Base-by-base conservation (phyloP, 2,888 invertebrate genomes). In the Agriopis marginaria region DNA sequence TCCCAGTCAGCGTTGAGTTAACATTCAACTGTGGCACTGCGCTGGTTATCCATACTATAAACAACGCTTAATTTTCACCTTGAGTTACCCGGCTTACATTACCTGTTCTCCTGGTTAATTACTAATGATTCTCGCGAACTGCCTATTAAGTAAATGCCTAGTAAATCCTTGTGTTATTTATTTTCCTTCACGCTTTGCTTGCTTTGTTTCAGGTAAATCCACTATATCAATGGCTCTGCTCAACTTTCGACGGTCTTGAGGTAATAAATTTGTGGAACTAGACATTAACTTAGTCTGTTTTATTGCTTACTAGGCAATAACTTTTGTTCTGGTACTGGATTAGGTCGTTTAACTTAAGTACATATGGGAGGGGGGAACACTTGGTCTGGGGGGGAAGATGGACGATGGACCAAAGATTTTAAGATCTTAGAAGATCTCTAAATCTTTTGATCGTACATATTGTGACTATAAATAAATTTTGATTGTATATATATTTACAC, bases 41-140 rank as follows among this genome's bases (percentile, higher is more conserved):
- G 7, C 12, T 4, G 23, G 23, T 44, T 58, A 32, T 7, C 39
- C 42, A 7, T 32, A 42, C 45, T 7, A 56, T 67, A 67, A 56
- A 50, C 63, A 68, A 71, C 56, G 65, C 53, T 69, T 63, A 65
- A 63, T 65, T 67, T 66, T 50, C 66, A 50, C 60, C 58, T 64
- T 56, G 54, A 71, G 67, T 71, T 58, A 67, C 63, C 49, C 56
- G 17, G 32, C 58, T 65, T 55, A 69, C 61, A 67, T 69, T 67
- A 58, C 68, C 54, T 39, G 44, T 55, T 66, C 50, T 53, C 17
- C 58, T 45, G 65, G 63, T 63, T 73, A 73, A 73, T 73, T 73
- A 66, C 71, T 51, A 66, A 69, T 75, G 70, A 69, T 73, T 75
- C 67, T 68, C 54, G 61, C 53, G 51, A 71, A 69, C 67, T 62